Evolutionary conservation across 2,888 invertebrate species (phyloP), one percentile per base, ranked within the genome.

Genomic region (Dendrolimus pini): DNA sequence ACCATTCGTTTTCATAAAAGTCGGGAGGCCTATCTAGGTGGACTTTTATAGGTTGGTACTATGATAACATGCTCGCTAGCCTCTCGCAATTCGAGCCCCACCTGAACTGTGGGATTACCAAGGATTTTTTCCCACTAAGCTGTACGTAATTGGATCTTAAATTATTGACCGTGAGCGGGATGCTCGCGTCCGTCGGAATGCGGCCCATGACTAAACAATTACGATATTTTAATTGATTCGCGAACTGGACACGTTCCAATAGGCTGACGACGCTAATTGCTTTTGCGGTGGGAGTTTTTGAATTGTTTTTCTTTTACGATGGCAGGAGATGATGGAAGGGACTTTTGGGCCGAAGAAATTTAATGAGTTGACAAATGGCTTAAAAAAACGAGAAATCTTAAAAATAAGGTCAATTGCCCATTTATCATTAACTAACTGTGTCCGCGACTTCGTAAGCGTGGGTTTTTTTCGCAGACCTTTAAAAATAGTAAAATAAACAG

Each of bases 91-190:
- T 74, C 68, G 68, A 13, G 60, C 75, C 83, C 69, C 65, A 60
- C 68, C 63, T 70, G 64, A 67, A 76, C 74, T 72, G 73, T 68
- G 63, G 85, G 86, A 85, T 89, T 89, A 87, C 82, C 74, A 76
- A 62, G 78, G 84, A 83, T 85, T 89, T 89, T 89, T 89, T 84
- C 82, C 80, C 78, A 82, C 88, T 89, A 89, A 89, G 89, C 89
- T 83, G 79, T 72, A 76, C 87, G 86, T 89, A 89, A 89, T 89
- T 89, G 89, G 86, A 89, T 87, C 80, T 83, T 83, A 89, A 89
- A 89, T 89, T 47, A 47, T 47, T 86, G 89, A 89, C 89, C 87
- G 86, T 74, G 74, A 75, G 68, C 67, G 71, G 74, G 65, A 74
- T 74, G 74, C 75, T 72, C 77, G 74, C 77, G 67, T 75, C 70